These are phyloP conservation scores for Formica aserva DNA, from an alignment of 2,888 invertebrate species.

Conservation along the genomic window DNA sequence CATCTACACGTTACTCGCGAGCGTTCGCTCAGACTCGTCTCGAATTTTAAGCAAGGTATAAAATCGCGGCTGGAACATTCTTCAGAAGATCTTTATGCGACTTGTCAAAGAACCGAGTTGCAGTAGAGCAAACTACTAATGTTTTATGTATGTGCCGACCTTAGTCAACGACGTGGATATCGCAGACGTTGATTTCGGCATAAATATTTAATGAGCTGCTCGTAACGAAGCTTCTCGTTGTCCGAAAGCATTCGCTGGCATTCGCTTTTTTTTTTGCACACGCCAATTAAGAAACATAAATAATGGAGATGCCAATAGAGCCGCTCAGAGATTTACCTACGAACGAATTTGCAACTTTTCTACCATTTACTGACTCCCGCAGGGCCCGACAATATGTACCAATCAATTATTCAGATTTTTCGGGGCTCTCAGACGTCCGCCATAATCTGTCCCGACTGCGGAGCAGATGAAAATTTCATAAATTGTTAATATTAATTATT, in stretches of 20 bases:
- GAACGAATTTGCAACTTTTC: slow-evolving; percentile 35
- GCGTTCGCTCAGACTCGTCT: not conserved
- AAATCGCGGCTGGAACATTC: not conserved
- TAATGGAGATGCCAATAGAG: slow-evolving; percentile 62
- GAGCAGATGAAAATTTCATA: slow-evolving; percentile 21
- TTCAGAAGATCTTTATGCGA: slow-evolving; percentile 19
- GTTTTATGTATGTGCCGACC: slow-evolving; percentile 72
- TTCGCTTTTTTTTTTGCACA: slow-evolving; percentile 51
- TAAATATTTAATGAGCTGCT: slow-evolving; percentile 78
- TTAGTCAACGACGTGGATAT: slow-evolving; percentile 59
- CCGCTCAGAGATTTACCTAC: slow-evolving; percentile 14
- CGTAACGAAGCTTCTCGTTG: slow-evolving; percentile 71
- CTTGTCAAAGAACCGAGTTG: slow-evolving; percentile 54
- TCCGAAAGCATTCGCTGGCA: slow-evolving; percentile 47
- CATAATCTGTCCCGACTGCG: slow-evolving; percentile 3
- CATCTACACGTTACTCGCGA: not conserved
- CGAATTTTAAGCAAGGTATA: not conserved
- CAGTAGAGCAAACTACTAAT: slow-evolving; percentile 60
- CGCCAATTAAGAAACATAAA: slow-evolving; percentile 77
- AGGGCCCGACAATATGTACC: slow-evolving; percentile 60
- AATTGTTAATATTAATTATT: slow-evolving; percentile 22
- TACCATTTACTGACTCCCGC: not conserved
- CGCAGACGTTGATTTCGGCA: slow-evolving; percentile 62
- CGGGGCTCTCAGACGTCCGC: not conserved
- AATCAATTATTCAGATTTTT: slow-evolving; percentile 74